phyloP scores from a whole-genome alignment of 2,797 vertebrate genomes.

The Muscicapa striata region DNA sequence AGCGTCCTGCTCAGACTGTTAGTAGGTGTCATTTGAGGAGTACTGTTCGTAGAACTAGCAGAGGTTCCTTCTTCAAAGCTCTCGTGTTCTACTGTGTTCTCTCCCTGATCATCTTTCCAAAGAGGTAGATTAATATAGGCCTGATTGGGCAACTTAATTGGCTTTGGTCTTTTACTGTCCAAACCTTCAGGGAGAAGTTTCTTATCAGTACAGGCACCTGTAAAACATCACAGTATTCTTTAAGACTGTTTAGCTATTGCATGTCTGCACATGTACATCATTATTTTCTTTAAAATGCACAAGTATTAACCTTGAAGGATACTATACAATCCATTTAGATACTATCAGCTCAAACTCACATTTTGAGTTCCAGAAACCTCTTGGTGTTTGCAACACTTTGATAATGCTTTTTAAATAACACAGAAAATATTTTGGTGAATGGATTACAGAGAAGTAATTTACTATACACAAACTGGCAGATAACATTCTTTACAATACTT shows the following conservation, averaged over 20 bases:
- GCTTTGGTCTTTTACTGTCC: slow-evolving; percentile 91
- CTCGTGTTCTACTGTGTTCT: slow-evolving; percentile 71
- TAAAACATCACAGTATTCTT: background rate
- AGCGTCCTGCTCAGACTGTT: slow-evolving; percentile 83
- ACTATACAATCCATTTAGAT: background rate
- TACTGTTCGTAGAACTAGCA: slow-evolving; percentile 79
- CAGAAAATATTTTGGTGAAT: background rate
- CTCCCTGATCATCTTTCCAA: slow-evolving; percentile 88
- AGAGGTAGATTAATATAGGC: slow-evolving; percentile 92
- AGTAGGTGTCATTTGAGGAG: slow-evolving; percentile 85
- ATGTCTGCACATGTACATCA: background rate
- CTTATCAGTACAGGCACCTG: slow-evolving; percentile 81
- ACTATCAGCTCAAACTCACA: background rate
- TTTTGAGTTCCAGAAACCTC: background rate
- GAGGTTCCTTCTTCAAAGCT: slow-evolving; percentile 82
- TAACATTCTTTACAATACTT: background rate
- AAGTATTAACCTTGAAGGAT: background rate
- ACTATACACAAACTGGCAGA: background rate
- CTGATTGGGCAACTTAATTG: slow-evolving; percentile 88
- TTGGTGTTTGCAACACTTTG: background rate
- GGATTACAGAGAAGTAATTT: background rate
- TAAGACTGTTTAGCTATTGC: background rate
- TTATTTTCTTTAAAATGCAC: background rate
- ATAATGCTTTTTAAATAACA: background rate
- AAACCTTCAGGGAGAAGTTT: slow-evolving; percentile 76